phyloP scores from a whole-genome alignment of 2,113 vertebrate genomes.

The Epinephelus fuscoguttatus region DNA sequence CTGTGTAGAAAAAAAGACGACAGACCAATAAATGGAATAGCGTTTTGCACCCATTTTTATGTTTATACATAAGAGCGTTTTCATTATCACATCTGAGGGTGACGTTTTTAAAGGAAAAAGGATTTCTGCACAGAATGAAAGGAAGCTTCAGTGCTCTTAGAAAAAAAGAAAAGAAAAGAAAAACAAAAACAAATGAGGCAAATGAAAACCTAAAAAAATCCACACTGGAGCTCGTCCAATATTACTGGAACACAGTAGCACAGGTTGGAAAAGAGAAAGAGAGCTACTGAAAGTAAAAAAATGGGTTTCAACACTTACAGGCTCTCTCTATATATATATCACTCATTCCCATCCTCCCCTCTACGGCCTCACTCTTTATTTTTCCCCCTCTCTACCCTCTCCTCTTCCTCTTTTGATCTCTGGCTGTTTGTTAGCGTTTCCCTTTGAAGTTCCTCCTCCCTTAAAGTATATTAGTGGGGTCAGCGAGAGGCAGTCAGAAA shows the following conservation, averaged over 20 bases:
- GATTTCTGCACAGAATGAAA: constrained; percentile 73
- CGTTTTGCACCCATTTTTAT: constrained; percentile 76
- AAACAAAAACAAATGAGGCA: constrained; percentile 11
- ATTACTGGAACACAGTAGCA: constrained; percentile 62
- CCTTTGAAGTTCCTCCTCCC: constrained; percentile 46
- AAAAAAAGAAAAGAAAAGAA: constrained; percentile 1
- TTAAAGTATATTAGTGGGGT: constrained; percentile 43
- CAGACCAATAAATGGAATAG: constrained; percentile 75
- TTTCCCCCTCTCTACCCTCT: constrained; percentile 11
- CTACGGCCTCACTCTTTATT: constrained; percentile 21
- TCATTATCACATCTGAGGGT: constrained; percentile 73
- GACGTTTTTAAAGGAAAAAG: constrained; percentile 65
- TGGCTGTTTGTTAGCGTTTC: constrained; percentile 45
- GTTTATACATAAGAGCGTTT: constrained; percentile 78
- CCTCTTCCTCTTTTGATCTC: constrained; percentile 52
- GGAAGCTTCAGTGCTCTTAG: constrained; percentile 67
- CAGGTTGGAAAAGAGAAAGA: constrained; percentile 60
- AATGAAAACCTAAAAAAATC: constrained; percentile 34
- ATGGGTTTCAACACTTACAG: constrained; percentile 59
- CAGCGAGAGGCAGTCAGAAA: constrained; percentile 54
- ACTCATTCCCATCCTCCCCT: constrained; percentile 18
- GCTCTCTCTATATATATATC: constrained; percentile 56
- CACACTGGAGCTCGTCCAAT: constrained; percentile 56
- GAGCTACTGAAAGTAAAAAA: constrained; percentile 59
- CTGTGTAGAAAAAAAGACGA: constrained; percentile 81